Percentiles rank a stretch among this genome's conserved stretches.
Conservation (phyloP, 1,140 invertebrate genomes). For the Mactra quadrangularis region DNA sequence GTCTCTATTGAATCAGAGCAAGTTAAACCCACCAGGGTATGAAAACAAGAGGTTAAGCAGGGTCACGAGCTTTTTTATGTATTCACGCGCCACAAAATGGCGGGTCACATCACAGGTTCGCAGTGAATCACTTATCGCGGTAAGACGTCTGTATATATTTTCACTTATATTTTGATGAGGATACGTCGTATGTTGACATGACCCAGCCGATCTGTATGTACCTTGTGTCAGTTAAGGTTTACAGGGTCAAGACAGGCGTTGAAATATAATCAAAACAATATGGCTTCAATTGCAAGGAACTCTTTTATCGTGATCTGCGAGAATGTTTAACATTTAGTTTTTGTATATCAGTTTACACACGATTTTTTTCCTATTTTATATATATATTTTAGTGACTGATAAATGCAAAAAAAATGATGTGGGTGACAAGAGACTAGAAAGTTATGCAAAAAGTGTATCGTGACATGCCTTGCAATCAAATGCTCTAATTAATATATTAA, state of each 20-base stretch:
- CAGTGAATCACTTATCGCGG: constrained; percentile 51
- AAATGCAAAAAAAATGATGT: too few species aligned
- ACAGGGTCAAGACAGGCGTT: constrained; percentile 49
- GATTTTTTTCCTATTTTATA: too few species aligned
- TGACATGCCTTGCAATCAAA: too few species aligned
- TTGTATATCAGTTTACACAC: too few species aligned
- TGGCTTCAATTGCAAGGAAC: neutral
- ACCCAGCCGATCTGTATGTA: constrained; percentile 53
- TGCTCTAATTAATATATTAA: too few species aligned
- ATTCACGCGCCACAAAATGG: constrained; percentile 60
- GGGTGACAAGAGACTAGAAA: too few species aligned
- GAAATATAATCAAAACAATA: constrained; percentile 34
- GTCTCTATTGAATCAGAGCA: constrained; percentile 1
- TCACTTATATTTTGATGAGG: constrained; percentile 58
- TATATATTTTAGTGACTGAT: too few species aligned
- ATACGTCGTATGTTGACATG: constrained; percentile 41
- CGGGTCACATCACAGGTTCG: constrained; percentile 53
- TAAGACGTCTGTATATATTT: constrained; percentile 58
- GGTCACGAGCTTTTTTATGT: constrained; percentile 55
- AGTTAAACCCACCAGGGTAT: constrained; percentile 38
- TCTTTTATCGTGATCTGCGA: too few species aligned
- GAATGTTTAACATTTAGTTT: too few species aligned
- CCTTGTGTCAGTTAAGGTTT: constrained; percentile 32
- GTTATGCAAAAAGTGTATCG: too few species aligned
- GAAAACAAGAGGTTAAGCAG: constrained; percentile 45